phyloP scores from a whole-genome alignment of 37 sponge, comb jelly and placozoan genomes.

The Mnemiopsis leidyi region DNA sequence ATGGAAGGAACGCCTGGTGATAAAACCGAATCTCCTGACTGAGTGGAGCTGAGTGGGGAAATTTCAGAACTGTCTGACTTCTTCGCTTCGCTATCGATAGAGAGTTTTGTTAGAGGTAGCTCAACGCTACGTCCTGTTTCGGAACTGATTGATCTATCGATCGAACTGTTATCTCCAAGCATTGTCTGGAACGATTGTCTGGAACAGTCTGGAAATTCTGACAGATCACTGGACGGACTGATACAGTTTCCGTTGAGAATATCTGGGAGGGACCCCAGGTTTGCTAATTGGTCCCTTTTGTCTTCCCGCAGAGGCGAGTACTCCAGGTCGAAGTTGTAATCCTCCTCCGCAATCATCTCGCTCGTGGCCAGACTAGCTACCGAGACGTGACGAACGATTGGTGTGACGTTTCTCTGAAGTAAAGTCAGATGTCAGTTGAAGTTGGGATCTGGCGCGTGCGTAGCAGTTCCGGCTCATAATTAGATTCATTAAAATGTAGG shows the following conservation, averaged over 20 bases:
- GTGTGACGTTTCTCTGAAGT: conserved; percentile 6
- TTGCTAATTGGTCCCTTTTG: background rate
- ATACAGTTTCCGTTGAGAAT: background rate
- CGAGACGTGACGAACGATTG: background rate
- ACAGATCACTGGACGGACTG: background rate
- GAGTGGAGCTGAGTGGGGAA: background rate
- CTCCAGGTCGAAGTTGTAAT: background rate
- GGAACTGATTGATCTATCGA: background rate
- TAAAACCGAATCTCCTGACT: background rate
- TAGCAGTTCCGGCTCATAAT: background rate
- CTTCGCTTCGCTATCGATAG: background rate
- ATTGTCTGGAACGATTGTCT: background rate
- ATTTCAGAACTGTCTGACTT: too few species aligned
- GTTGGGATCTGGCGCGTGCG: background rate
- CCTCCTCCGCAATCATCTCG: background rate
- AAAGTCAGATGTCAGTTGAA: background rate
- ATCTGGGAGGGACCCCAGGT: background rate
- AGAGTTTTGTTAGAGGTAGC: background rate
- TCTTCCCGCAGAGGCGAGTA: background rate
- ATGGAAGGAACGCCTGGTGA: background rate
- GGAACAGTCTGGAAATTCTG: background rate
- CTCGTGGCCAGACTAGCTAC: background rate
- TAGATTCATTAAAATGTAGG: background rate
- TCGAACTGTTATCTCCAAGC: background rate
- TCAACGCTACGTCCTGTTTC: background rate